phyloP scores from a whole-genome alignment of 1,140 invertebrate species.

The Ganaspis sp. region DNA sequence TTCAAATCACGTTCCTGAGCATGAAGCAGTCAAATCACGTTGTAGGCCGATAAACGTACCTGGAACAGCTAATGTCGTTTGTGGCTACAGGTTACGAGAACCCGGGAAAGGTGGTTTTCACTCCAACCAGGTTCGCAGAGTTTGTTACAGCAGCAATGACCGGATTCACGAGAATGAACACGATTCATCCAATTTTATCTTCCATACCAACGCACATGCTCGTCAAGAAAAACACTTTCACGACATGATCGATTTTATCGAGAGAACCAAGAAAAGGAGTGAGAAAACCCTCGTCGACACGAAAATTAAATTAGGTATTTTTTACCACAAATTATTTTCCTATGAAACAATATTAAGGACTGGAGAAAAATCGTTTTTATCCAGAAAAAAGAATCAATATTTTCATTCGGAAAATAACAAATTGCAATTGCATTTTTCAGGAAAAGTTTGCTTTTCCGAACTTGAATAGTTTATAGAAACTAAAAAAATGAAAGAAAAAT shows the following conservation, averaged over 20 bases:
- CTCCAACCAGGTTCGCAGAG: background rate
- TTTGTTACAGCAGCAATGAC: background rate
- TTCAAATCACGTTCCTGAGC: constrained; percentile 23
- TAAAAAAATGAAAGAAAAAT: no score
- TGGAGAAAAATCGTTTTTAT: no score
- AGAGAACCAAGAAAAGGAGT: background rate
- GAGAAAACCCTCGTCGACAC: background rate
- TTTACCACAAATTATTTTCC: background rate
- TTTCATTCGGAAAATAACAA: no score
- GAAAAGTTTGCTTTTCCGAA: no score
- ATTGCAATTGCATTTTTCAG: no score
- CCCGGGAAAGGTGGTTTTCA: constrained; percentile 14
- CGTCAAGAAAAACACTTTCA: background rate
- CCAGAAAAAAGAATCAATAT: no score
- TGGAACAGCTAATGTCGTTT: constrained; percentile 30
- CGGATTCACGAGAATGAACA: background rate
- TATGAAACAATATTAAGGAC: no score
- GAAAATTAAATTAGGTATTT: constrained; percentile 8
- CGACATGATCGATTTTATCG: background rate
- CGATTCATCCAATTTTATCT: background rate
- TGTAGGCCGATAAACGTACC: constrained; percentile 29
- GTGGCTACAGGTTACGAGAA: constrained; percentile 26
- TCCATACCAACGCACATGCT: constrained; percentile 1
- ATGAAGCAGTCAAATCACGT: constrained; percentile 31
- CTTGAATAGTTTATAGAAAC: no score